phyloP scores from a whole-genome alignment of 2,888 invertebrate species.

The Brachypalpus laphriformis region DNA sequence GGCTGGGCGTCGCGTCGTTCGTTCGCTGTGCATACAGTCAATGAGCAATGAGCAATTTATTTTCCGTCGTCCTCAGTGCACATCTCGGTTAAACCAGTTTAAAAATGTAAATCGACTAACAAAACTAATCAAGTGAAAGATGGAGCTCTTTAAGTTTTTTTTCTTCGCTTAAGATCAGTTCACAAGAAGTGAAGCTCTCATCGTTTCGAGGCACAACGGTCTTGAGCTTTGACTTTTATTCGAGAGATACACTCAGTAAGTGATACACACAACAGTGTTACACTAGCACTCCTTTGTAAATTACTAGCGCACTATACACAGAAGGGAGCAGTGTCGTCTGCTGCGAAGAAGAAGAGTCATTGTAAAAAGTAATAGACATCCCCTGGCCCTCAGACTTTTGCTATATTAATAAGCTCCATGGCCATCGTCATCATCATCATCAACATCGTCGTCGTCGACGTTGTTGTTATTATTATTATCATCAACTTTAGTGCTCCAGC shows the following conservation, averaged over 20 bases:
- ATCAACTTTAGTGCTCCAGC: constrained; percentile 45
- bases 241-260: constrained; percentile 19
- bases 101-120: constrained; percentile 68
- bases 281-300: constrained; percentile 28
- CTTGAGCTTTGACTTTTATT: constrained; percentile 59
- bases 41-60: constrained; percentile 68
- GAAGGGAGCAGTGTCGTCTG: constrained; percentile 34
- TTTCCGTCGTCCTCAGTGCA: constrained; percentile 35
- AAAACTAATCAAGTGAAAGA: constrained; percentile 64
- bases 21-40: constrained; percentile 36
- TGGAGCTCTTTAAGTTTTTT: constrained; percentile 17
- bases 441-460: constrained; percentile 26
- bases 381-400: constrained; percentile 11
- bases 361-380: constrained; percentile 57
- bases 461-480: constrained; percentile 50
- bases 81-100: constrained; percentile 62
- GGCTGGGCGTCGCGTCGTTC: not conserved
- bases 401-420: constrained; percentile 50
- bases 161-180: constrained; percentile 24
- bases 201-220: constrained; percentile 24
- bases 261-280: constrained; percentile 23
- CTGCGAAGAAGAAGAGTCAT: constrained; percentile 25
- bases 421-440: constrained; percentile 23
- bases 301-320: constrained; percentile 4
- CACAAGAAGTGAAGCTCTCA: constrained; percentile 32